Evolutionary conservation across 2,797 vertebrate genomes (phyloP), one percentile per base, ranked within the genome.

Genomic region (Tamandua tetradactyla): DNA sequence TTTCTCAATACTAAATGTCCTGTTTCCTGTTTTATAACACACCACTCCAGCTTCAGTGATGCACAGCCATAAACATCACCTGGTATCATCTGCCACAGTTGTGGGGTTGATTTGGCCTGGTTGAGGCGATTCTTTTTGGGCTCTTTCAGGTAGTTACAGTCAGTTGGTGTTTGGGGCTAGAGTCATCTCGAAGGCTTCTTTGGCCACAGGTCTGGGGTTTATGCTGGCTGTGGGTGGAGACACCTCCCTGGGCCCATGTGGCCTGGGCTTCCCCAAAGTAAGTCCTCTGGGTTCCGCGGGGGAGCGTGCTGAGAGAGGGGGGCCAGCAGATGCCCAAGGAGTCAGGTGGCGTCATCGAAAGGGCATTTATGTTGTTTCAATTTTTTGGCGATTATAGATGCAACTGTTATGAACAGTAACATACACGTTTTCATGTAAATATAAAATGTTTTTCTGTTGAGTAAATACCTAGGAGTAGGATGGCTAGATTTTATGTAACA

Each of bases 281-380:
- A 35, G 30, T n/a, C 4, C 1, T 9, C 44, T 18, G 23, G 37
- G 20, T 32, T 85, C 35, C 2, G 0, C 6, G 52, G 27, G 27
- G 42, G 37, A 85, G 15, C 10, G 11, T 35, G 20, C 25, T 8
- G 12, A 27, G 64, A 71, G 6, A 30, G 6, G 11, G 20, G 68
- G 20, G 6, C 23, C 35, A 62, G 4, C 27, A 69, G n/a, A 42
- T 30, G 8, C n/a, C n/a, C 13, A 13, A 11, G 32, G 40, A 14
- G 32, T 61, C 66, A 12, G 5, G 1, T 12, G 18, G 3, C 14
- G 1, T 42, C 37, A 27, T 61, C 40, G 52, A 42, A n/a, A 55
- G 37, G 61, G 42, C 5, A 14, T n/a, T 37, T 5, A 4, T 71
- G 52, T 12, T 11, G 23, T 42, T 32, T 40, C 35, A 27, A 15